Conservation (phyloP, 2,797 vertebrate species). For the Cygnus olor region DNA sequence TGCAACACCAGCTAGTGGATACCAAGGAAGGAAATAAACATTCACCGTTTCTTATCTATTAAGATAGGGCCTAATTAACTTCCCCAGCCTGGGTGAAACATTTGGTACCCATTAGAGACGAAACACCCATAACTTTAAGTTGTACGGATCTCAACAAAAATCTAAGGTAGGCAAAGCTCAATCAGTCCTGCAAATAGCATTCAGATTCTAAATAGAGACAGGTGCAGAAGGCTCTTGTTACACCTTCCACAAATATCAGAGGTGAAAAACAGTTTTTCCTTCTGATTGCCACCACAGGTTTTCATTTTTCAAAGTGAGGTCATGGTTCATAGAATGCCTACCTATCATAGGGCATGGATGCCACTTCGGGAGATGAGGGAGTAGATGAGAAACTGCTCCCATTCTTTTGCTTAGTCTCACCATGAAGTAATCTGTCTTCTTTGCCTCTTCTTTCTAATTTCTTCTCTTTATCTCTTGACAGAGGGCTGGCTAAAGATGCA, state of each 20-base stretch:
- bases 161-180: background rate
- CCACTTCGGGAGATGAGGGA: constrained; percentile 59
- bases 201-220: background rate
- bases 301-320: background rate
- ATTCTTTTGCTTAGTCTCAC: constrained; percentile 64
- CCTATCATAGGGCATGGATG: constrained; percentile 74
- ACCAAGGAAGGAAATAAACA: background rate
- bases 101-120: background rate
- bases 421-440: constrained; percentile 70
- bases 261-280: background rate
- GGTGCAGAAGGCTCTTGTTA: background rate
- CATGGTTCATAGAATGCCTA: constrained; percentile 61
- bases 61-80: background rate
- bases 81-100: background rate
- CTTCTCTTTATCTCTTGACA: constrained; percentile 68
- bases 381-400: constrained; percentile 51
- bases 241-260: background rate
- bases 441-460: constrained; percentile 47
- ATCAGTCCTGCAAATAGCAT: background rate
- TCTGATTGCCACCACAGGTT: background rate
- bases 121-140: background rate
- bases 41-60: background rate
- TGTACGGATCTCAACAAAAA: background rate
- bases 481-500: constrained; percentile 76
- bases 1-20: background rate